These are phyloP conservation scores for Griposia aprilina DNA, from an alignment of 2,888 invertebrate genomes.

Conservation along the genomic window DNA sequence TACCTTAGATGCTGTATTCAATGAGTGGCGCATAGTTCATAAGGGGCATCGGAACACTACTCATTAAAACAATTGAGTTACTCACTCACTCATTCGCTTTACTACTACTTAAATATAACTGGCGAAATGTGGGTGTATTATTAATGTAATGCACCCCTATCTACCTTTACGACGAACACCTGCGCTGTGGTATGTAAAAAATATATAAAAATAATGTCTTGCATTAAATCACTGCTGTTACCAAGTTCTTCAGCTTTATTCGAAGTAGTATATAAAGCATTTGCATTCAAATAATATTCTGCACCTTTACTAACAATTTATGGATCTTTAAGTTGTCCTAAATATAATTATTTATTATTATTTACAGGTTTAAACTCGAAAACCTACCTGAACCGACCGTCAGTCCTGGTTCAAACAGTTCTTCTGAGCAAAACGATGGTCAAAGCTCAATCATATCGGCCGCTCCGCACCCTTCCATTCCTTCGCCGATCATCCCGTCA, in stretches of 20 bases:
- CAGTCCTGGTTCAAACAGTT: constrained; percentile 89
- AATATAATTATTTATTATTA: too few relatives aligned
- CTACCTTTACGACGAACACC: neutral
- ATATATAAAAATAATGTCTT: neutral
- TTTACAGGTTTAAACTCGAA: constrained; percentile 84
- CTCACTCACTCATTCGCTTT: neutral
- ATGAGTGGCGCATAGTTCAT: neutral
- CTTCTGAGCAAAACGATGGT: constrained; percentile 87
- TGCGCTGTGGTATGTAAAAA: neutral
- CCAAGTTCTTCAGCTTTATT: neutral
- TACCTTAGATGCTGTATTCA: neutral
- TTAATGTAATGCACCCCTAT: neutral
- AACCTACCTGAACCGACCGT: constrained; percentile 83
- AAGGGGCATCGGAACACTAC: too few relatives aligned
- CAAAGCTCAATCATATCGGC: constrained; percentile 87
- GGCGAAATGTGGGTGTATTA: neutral
- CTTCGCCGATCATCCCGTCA: constrained; percentile 68
- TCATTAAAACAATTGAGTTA: neutral
- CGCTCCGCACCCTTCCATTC: constrained; percentile 70
- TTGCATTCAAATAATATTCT: too few relatives aligned
- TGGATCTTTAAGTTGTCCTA: too few relatives aligned
- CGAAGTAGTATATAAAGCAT: too few relatives aligned
- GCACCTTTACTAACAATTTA: too few relatives aligned
- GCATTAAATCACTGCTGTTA: neutral
- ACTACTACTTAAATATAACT: neutral